Evolutionary conservation across 2,888 invertebrate genomes (phyloP).

Genomic region (Cephus rjabovi): DNA sequence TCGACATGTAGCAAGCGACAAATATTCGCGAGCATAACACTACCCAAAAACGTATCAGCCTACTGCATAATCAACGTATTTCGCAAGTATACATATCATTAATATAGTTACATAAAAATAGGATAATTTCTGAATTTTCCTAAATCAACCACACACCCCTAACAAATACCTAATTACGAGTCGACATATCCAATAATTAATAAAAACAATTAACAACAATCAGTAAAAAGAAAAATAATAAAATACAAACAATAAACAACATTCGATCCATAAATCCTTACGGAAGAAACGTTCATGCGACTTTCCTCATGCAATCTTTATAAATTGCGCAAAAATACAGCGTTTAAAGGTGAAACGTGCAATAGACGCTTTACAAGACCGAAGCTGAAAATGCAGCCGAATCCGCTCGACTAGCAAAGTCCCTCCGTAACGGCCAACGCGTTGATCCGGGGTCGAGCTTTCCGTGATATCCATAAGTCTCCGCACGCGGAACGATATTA

Average conservation of each 20-base stretch:
- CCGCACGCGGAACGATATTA: conserved; percentile 53
- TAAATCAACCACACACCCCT: not conserved
- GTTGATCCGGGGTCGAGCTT: conserved; percentile 56
- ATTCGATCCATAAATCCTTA: not conserved
- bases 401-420: conserved; percentile 26
- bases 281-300: not conserved
- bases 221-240: not conserved
- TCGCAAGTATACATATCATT: not conserved
- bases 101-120: too few species aligned
- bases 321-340: conserved; percentile 39
- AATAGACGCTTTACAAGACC: conserved; percentile 59
- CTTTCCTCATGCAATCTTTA: conserved; percentile 34
- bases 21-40: not conserved
- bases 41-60: not conserved
- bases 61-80: not conserved
- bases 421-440: conserved; percentile 39
- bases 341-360: conserved; percentile 51
- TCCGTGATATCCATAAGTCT: conserved; percentile 54
- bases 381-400: conserved; percentile 43
- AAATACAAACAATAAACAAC: not conserved
- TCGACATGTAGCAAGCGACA: not conserved
- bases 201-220: not conserved
- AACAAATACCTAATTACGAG: not conserved
- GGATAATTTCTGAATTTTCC: not conserved
- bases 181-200: not conserved